Percentiles rank a stretch among this genome's conserved stretches.
Evolutionary conservation across 2,113 vertebrate species (phyloP).

Genomic region (Gymnobelideus leadbeateri): DNA sequence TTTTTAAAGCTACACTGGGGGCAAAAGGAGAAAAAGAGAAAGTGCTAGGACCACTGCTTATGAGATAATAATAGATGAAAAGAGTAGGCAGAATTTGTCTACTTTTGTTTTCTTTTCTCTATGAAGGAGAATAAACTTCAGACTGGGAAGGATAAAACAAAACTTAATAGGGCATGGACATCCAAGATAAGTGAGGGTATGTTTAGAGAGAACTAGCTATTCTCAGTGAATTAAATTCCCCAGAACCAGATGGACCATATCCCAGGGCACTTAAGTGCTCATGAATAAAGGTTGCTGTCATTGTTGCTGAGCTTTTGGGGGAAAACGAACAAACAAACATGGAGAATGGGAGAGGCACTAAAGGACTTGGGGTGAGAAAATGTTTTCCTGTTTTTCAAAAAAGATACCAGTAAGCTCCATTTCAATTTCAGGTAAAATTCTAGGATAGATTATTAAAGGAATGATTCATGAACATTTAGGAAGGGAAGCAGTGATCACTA

Average conservation of each 20-base stretch:
- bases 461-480: not conserved
- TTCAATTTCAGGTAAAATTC: not conserved
- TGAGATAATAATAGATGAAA: not conserved
- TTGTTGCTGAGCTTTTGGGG: not conserved
- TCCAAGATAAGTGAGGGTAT: not conserved
- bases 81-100: not conserved
- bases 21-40: not conserved
- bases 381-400: not conserved
- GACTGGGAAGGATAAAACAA: not conserved
- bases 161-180: not conserved
- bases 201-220: not conserved
- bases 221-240: not conserved
- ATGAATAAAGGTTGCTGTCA: not conserved
- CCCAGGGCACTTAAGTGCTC: not conserved
- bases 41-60: not conserved
- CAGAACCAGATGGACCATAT: not conserved
- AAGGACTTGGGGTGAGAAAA: not conserved
- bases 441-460: not conserved
- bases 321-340: not conserved
- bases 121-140: not conserved
- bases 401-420: not conserved
- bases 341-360: not conserved
- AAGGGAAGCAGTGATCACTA: not conserved
- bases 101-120: not conserved
- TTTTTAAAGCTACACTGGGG: not conserved